Evolutionary conservation across 2,113 vertebrate genomes (phyloP).

Genomic region (Hemiscyllium ocellatum): DNA sequence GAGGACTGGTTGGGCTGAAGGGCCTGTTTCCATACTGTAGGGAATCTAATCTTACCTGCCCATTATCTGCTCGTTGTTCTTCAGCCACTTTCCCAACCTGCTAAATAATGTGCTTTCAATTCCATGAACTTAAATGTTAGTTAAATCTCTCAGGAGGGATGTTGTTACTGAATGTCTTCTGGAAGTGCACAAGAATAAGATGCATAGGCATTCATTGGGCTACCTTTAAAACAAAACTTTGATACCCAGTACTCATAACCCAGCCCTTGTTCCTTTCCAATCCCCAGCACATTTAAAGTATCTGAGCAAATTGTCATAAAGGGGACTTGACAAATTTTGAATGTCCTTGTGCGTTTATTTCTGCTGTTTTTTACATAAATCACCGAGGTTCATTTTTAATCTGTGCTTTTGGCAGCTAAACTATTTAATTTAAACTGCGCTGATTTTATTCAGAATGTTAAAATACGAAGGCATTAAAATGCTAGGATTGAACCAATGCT

Average conservation of each 20-base stretch:
- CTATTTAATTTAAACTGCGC: conserved; percentile 29
- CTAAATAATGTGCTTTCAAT: not conserved
- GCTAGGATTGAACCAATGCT: not conserved
- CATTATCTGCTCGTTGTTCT: too few relatives aligned
- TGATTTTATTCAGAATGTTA: conserved; percentile 15
- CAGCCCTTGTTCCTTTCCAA: too few relatives aligned
- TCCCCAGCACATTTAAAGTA: not conserved
- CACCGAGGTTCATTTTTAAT: not conserved
- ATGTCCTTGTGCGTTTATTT: conserved; percentile 9
- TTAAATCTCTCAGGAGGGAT: not conserved
- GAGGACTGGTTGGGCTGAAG: too few relatives aligned
- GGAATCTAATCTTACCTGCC: too few relatives aligned
- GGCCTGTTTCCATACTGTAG: too few relatives aligned
- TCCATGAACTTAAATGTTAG: not conserved
- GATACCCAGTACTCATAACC: not conserved
- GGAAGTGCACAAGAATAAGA: not conserved
- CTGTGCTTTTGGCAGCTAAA: conserved; percentile 28
- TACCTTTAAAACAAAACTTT: too few relatives aligned
- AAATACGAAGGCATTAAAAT: conserved; percentile 32
- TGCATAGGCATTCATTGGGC: not conserved
- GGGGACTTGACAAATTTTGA: not conserved
- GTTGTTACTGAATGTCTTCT: not conserved
- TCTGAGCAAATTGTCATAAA: not conserved
- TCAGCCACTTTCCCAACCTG: not conserved
- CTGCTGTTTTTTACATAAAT: conserved; percentile 24